Base-by-base conservation (phyloP, 2,888 invertebrate species). In the Dicyrtomina minuta region DNA sequence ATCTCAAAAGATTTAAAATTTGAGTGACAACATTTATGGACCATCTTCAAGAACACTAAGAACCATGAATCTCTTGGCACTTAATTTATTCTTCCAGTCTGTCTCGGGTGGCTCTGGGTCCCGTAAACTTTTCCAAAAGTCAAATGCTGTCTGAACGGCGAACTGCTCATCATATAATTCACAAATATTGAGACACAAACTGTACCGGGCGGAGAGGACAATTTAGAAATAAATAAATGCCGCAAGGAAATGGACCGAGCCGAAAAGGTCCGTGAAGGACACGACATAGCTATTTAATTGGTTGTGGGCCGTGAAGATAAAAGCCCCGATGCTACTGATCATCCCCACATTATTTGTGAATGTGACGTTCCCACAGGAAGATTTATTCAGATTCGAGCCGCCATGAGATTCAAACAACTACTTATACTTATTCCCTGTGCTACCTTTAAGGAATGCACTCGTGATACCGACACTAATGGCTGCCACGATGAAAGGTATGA, bases 101-200 rank as follows among this genome's bases (percentile, higher is more conserved):
- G 41, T 17, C 22, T 49, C n/a, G n/a, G n/a, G n/a, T n/a, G n/a
- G n/a, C n/a, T n/a, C n/a, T n/a, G n/a, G n/a, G n/a, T n/a, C 20
- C 3, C 59, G 51, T 6, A 62, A 26, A 15, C 4, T 59, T 24
- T 51, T 43, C 67, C 67, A 68, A 46, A 68, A 68, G 22, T 68
- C 67, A 41, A 60, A 68, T n/a, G 60, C 67, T 1, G 67, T 68
- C 22, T 68, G 67, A 8, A 68, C 67, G 0, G 67, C 60, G 20
- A 68, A 68, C 49, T 68, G 60, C 24, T 68, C 60, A 51, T 68
- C 60, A 24, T 58, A 60, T 39, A 68, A 41, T 17, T 60, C 60
- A 53, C 10, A 60, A 0, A 49, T n/a, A 17, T 68, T 68, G 5
- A 60, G n/a, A n/a, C 60, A 60, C 24, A 59, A 12, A 26, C 43